Percentiles rank a stretch among this genome's conserved stretches.
Conservation (phyloP, 2,797 vertebrate species). For the Gephyroberyx darwinii region DNA sequence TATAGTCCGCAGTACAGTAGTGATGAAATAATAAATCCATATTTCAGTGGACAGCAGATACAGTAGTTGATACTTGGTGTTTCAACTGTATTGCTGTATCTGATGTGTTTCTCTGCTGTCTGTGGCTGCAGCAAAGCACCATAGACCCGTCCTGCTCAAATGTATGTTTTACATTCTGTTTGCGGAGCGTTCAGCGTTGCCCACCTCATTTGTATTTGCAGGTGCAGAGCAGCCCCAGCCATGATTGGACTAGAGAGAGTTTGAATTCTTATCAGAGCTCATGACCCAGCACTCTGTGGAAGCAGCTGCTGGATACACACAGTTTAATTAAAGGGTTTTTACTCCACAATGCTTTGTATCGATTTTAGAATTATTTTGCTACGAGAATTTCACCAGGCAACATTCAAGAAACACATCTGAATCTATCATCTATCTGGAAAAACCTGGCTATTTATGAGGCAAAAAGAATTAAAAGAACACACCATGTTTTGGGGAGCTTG, state of each 20-base stretch:
- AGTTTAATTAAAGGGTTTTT: conserved; percentile 37
- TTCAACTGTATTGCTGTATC: no score
- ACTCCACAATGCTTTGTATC: conserved; percentile 37
- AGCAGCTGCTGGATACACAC: conserved; percentile 36
- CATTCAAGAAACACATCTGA: not conserved
- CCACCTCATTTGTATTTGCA: conserved; percentile 45
- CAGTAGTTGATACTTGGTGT: no score
- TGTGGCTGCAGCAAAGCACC: not conserved
- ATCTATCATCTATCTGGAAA: no score
- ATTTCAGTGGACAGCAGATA: not conserved
- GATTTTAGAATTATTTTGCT: conserved; percentile 22
- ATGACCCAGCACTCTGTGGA: conserved; percentile 44
- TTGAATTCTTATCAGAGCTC: conserved; percentile 38
- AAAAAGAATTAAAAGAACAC: no score
- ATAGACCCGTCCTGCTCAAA: conserved; percentile 2
- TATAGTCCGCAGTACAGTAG: conserved; percentile 2
- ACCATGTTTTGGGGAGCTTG: no score
- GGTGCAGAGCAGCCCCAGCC: conserved; percentile 21
- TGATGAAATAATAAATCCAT: not conserved
- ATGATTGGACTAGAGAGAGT: conserved; percentile 41
- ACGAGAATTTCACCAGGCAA: not conserved
- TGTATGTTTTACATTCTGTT: conserved; percentile 23
- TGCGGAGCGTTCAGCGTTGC: not conserved
- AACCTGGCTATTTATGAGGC: no score
- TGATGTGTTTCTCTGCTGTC: not conserved